These are phyloP conservation scores for Varanus komodoensis DNA, from an alignment of 2,113 vertebrate genomes.

Conservation along the genomic window DNA sequence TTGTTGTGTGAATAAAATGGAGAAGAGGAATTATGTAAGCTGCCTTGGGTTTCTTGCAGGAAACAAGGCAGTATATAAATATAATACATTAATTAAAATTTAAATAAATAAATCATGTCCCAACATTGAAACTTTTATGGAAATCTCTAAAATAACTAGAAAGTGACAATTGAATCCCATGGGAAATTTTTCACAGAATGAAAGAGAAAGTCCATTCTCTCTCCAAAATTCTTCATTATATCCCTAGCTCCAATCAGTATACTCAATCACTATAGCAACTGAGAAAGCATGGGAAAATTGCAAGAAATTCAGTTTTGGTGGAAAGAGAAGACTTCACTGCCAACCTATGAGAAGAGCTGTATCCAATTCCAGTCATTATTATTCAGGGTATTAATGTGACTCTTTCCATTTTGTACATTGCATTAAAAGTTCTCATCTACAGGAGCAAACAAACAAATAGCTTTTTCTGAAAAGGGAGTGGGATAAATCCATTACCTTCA, in stretches of 20 bases:
- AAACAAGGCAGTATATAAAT: too few species aligned
- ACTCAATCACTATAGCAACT: neutral
- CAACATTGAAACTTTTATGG: neutral
- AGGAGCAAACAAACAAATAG: neutral
- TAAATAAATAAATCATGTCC: too few species aligned
- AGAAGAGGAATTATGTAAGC: too few species aligned
- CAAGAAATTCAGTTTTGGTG: constrained; percentile 4
- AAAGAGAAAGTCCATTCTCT: neutral
- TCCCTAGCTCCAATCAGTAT: too few species aligned
- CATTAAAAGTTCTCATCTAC: neutral
- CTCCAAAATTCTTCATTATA: neutral
- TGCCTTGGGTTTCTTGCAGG: too few species aligned
- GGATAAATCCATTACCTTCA: constrained; percentile 67
- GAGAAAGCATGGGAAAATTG: neutral
- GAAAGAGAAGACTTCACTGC: neutral
- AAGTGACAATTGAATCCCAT: neutral
- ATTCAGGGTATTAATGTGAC: neutral
- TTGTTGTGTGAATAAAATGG: too few species aligned
- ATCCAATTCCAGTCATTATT: neutral
- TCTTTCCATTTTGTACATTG: constrained; percentile 9
- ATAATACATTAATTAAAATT: too few species aligned
- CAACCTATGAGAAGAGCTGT: neutral
- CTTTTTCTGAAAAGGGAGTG: neutral
- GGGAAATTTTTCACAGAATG: neutral
- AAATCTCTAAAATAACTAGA: neutral